Evolutionary conservation across 1,140 invertebrate species (phyloP), one percentile per base, ranked within the genome.

Genomic region (Probaryconus sp.): DNA sequence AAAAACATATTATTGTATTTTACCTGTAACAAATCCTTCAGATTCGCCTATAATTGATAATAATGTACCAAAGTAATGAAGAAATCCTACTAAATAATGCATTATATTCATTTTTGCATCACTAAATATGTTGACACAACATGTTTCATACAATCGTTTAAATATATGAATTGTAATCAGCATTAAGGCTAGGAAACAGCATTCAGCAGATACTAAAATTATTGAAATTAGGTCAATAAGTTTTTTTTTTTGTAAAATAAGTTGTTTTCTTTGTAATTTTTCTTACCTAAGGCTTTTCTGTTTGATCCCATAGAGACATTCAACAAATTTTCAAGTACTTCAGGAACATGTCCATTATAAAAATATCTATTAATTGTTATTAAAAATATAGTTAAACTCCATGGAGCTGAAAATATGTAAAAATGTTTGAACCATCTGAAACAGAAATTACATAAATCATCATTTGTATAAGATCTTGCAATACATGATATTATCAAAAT

Each of bases 131-230:
- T 91, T 94, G 5, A 97, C 82, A 78, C 85, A 93, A 69, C 90
- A 89, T 11, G 92, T 92, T 83, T 97, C 96, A 80, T 95, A 95
- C 28, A 93, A 90, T 77, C 95, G 89, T 76, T 94, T 90, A 31
- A 85, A 89, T 37, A 91, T 91, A 79, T 97, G 95, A 10, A 94
- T 55, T 0, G 89, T 89, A 0, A 95, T 78, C 26, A 96, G 80
- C 2, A 86, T 26, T 1, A 91, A 75, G 3, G 90, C 90, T 24
- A 94, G 70, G 6, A 92, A 71, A 4, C 89, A 88, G 43, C 89
- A 87, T 64, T 89, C 87, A 11, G 88, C 79, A 50, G 88, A 85
- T 18, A 91, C 92, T 93, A 79, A 55, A 90, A 89, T 69, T 76
- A 68, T 17, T 67, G 13, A 42, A 31, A 45, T 26, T 5, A 31